These are phyloP conservation scores for Himalopsyche japonica DNA, from an alignment of 2,888 invertebrate species.

Conservation along the genomic window DNA sequence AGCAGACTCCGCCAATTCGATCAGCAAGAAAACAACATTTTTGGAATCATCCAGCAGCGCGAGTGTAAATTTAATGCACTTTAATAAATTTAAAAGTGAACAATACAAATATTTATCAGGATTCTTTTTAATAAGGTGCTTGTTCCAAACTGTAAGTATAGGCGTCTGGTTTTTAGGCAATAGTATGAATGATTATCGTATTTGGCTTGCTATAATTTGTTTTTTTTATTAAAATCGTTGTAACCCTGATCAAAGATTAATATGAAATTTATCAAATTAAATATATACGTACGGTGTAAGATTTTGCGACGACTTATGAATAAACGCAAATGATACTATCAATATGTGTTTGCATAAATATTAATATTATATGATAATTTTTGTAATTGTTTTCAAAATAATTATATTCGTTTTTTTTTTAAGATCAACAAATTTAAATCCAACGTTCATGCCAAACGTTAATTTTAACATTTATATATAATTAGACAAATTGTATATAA, in stretches of 20 bases:
- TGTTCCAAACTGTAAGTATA: not conserved
- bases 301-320: not conserved
- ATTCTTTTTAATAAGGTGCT: not conserved
- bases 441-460: not conserved
- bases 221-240: constrained; percentile 1
- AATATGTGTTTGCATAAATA: not conserved
- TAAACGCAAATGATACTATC: not conserved
- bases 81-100: not conserved
- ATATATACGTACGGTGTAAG: not conserved
- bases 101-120: not conserved
- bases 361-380: not conserved
- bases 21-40: constrained; percentile 54
- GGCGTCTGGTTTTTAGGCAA: not conserved
- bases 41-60: constrained; percentile 43
- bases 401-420: not conserved
- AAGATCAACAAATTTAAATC: not conserved
- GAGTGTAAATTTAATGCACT: not conserved
- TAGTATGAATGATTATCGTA: not conserved
- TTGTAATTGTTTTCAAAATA: not conserved
- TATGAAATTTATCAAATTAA: not conserved
- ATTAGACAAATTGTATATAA: not conserved
- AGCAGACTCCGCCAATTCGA: constrained; percentile 42
- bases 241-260: not conserved
- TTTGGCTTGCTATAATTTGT: constrained; percentile 22
- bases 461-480: not conserved